Evolutionary conservation across 2,888 invertebrate species (phyloP), one percentile per base, ranked within the genome.

Genomic region (Tachina lurida): DNA sequence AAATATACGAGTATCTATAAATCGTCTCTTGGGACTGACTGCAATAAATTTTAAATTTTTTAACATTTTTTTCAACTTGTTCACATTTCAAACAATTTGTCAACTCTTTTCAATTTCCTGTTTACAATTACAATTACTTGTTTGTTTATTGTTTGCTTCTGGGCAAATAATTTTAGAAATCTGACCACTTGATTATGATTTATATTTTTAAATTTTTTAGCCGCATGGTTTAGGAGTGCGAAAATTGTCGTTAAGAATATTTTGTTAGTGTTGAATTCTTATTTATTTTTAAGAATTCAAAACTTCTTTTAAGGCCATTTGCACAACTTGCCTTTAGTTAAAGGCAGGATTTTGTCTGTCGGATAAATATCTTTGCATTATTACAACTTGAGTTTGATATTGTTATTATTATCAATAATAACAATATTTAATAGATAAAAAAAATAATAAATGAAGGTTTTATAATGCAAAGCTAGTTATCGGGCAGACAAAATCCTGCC

Each of bases 21-120:
- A 71, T 17, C 71, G 13, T 47, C 45, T 63, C 8, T 75, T 13
- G n/a, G 43, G 43, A 63, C 49, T 49, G 7, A 19, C 10, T 39
- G 1, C 41, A 74, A n/a, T 31, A 31, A 60, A 1, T 62, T n/a
- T n/a, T 22, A 17, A 45, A 56, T 56, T 67, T 65, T 15, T 76
- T 47, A 47, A 13, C 17, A 54, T 7, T 56, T 49, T 62, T 41
- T 31, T n/a, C 58, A 71, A 71, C 52, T 62, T 62, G 56, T 13
- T 67, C 76, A 76, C 56, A 67, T 76, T 67, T 76, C 39, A 56
- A 39, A 17, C 65, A 60, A 78, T 78, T 78, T 70, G 78, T 62
- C 78, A 78, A 43, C 70, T 52, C 9, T 70, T 70, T 68, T 60
- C 17, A 68, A 52, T 70, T 78, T 70, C 70, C 70, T 78, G 60